Percentiles rank a stretch among this genome's conserved stretches.
phyloP scores from a whole-genome alignment of 2,797 vertebrate species.

The Scleropages formosus region DNA sequence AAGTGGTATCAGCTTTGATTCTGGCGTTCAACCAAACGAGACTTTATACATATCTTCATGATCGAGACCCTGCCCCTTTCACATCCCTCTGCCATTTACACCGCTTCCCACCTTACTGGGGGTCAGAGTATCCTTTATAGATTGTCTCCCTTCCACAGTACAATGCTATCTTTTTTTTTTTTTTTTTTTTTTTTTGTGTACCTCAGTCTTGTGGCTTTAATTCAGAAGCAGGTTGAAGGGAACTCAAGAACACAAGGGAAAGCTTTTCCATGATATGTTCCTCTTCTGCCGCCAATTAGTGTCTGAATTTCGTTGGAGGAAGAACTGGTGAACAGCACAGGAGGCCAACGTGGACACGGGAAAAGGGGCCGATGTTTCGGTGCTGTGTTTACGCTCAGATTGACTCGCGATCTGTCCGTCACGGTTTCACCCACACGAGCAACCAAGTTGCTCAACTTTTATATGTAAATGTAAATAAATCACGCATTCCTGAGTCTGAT shows the following conservation, averaged over 20 bases:
- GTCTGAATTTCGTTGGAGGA: no score
- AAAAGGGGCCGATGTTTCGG: neutral
- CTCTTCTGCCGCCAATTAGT: no score
- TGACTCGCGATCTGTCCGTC: neutral
- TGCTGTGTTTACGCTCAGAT: neutral
- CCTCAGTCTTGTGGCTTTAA: neutral
- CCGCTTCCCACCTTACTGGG: neutral
- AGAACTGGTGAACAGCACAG: neutral
- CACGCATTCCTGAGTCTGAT: no score
- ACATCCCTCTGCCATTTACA: neutral
- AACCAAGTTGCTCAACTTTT: no score
- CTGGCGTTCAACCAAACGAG: conserved; percentile 40
- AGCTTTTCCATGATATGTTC: neutral
- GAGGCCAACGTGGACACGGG: neutral
- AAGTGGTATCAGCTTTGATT: conserved; percentile 99
- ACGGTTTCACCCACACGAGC: no score
- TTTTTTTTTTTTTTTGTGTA: neutral
- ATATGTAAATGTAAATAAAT: no score
- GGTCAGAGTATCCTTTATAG: neutral
- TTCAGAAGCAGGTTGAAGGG: neutral
- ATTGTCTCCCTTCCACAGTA: neutral
- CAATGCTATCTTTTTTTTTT: neutral
- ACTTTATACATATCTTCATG: neutral
- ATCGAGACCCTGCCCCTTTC: neutral
- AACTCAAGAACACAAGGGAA: neutral